Conservation (phyloP, 2,888 invertebrate species). For the Argyresthia goedartella region DNA sequence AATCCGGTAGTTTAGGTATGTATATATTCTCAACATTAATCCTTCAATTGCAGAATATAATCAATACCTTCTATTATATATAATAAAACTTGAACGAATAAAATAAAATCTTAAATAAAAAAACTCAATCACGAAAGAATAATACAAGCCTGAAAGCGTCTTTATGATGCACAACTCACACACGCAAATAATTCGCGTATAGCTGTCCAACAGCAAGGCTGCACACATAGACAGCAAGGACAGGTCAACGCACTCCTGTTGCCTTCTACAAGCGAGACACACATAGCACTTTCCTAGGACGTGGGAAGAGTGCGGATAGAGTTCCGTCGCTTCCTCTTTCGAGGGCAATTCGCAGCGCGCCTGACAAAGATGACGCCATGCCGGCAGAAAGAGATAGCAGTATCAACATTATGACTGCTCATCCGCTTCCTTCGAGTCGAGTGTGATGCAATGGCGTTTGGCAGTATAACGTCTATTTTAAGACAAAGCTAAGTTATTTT, state of each 20-base stretch:
- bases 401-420: conserved; percentile 69
- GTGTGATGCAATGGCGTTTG: conserved; percentile 67
- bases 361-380: conserved; percentile 50
- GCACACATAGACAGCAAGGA: conserved; percentile 65
- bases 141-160: conserved; percentile 14
- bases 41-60: too few species aligned
- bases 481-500: conserved; percentile 53
- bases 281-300: conserved; percentile 24
- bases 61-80: too few species aligned
- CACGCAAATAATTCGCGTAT: conserved; percentile 42
- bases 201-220: conserved; percentile 67
- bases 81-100: too few species aligned
- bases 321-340: conserved; percentile 28
- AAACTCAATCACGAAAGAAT: too few species aligned
- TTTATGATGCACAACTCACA: conserved; percentile 52
- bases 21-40: not conserved
- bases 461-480: conserved; percentile 55
- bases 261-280: conserved; percentile 57
- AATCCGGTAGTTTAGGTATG: not conserved
- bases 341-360: conserved; percentile 34
- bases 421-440: conserved; percentile 63
- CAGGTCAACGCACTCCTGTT: conserved; percentile 68
- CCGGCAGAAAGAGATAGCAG: conserved; percentile 44
- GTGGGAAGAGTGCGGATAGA: conserved; percentile 31
- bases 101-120: too few species aligned